Percentiles rank a stretch among this genome's conserved stretches.
phyloP scores from a whole-genome alignment of 2,888 invertebrate genomes.

The Lacanobia oleracea region DNA sequence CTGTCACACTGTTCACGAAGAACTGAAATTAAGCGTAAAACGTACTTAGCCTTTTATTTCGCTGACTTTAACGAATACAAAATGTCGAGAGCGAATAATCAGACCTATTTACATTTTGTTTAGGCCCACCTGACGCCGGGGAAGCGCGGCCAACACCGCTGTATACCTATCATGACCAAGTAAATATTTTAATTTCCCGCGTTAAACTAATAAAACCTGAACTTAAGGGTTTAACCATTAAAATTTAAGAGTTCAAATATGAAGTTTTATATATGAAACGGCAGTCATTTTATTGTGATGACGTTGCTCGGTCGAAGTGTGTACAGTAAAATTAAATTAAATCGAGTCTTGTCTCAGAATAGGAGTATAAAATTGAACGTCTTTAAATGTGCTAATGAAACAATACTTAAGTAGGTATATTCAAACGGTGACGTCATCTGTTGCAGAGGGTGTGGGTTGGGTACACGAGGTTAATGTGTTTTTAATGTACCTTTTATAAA shows the following conservation, averaged over 20 bases:
- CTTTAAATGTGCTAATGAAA: constrained; percentile 54
- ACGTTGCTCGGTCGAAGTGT: constrained; percentile 23
- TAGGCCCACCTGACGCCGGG: constrained; percentile 80
- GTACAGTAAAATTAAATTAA: constrained; percentile 58
- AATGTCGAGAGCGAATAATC: constrained; percentile 80
- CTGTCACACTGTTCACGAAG: constrained; percentile 60
- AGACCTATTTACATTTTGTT: constrained; percentile 84
- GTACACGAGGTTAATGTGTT: constrained; percentile 72
- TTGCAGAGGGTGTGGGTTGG: constrained; percentile 22
- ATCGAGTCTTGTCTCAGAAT: constrained; percentile 51
- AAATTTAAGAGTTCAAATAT: constrained; percentile 41
- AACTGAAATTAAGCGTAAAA: constrained; percentile 75
- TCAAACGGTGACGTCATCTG: constrained; percentile 50
- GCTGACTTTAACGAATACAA: constrained; percentile 80
- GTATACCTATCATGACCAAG: constrained; percentile 65
- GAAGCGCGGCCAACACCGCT: constrained; percentile 61
- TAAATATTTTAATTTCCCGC: constrained; percentile 69
- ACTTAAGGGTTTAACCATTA: constrained; percentile 28
- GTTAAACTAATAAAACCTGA: constrained; percentile 60
- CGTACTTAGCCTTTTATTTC: constrained; percentile 73
- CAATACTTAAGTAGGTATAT: constrained; percentile 55
- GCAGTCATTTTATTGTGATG: constrained; percentile 41
- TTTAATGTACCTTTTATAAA: constrained; percentile 71
- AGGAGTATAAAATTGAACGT: constrained; percentile 55
- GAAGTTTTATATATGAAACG: constrained; percentile 36